These are phyloP conservation scores for Haemorhous mexicanus DNA, from an alignment of 2,113 vertebrate species.

Conservation along the genomic window DNA sequence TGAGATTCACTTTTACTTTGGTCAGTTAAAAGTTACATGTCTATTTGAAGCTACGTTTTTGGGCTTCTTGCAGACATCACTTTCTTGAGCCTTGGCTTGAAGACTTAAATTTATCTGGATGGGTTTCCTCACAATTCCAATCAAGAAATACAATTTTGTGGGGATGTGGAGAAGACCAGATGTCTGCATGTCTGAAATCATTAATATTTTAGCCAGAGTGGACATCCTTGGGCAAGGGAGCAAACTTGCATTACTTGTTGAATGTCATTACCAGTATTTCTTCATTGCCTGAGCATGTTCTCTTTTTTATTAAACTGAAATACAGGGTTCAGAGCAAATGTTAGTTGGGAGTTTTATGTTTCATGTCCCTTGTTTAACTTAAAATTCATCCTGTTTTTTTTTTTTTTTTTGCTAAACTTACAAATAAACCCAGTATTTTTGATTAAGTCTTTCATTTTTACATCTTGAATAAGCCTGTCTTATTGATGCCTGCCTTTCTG, in stretches of 20 bases:
- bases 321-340: slow-evolving; percentile 3
- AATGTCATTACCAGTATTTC: slow-evolving; percentile 11
- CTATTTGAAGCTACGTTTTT: not conserved
- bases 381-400: not conserved
- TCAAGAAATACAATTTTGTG: not conserved
- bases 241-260: not conserved
- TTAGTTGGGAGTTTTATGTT: not conserved
- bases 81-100: not conserved
- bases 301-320: slow-evolving; percentile 22
- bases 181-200: not conserved
- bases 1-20: not conserved
- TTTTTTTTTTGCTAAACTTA: not conserved
- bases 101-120: not conserved
- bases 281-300: not conserved
- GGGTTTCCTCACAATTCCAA: not conserved
- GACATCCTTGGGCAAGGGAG: not conserved
- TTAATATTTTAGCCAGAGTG: not conserved
- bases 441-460: slow-evolving; percentile 24
- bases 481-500: slow-evolving; percentile 9
- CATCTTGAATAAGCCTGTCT: not conserved
- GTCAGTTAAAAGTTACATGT: not conserved
- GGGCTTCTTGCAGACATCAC: not conserved
- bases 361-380: not conserved
- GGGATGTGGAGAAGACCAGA: not conserved
- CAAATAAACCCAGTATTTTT: not conserved